A percentile compares a stretch with the other conserved stretches of the same genome.
These are phyloP conservation scores for Antennarius striatus DNA, from an alignment of 2,113 vertebrate species.

Conservation along the genomic window DNA sequence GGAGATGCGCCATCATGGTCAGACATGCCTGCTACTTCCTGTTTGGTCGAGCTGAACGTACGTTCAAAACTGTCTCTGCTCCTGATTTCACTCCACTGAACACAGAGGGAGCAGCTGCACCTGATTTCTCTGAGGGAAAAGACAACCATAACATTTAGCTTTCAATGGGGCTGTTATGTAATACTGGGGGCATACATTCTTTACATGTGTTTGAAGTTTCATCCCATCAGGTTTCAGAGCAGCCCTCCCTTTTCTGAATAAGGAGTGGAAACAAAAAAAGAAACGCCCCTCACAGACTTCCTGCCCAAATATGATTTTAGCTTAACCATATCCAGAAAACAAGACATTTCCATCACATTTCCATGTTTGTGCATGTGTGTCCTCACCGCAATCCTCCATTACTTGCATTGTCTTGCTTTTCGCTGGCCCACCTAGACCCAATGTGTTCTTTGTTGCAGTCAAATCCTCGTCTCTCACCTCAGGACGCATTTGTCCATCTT, in stretches of 20 bases:
- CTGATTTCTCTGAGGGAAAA: conserved; percentile 84
- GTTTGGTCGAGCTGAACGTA: conserved; percentile 63
- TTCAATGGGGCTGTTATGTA: not conserved
- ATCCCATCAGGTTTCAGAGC: not conserved
- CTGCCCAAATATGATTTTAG: conserved; percentile 3
- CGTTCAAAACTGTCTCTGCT: conserved; percentile 86
- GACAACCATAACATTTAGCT: not conserved
- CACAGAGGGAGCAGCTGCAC: conserved; percentile 86
- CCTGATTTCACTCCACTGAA: conserved; percentile 89
- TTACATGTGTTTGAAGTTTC: not conserved
- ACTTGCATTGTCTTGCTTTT: conserved; percentile 96
- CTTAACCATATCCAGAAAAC: conserved; percentile 11
- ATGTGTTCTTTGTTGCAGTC: conserved; percentile 82
- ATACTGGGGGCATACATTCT: not conserved
- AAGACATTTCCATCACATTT: not conserved
- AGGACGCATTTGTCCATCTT: conserved; percentile 82
- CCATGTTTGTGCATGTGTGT: not conserved
- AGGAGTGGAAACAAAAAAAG: conserved; percentile 75
- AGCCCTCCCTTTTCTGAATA: conserved; percentile 62
- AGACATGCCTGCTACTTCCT: conserved; percentile 54
- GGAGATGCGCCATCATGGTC: conserved; percentile 1
- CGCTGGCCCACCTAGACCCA: conserved; percentile 79
- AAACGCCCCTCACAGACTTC: conserved; percentile 27
- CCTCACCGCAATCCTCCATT: conserved; percentile 91
- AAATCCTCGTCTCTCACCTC: conserved; percentile 90